Evolutionary conservation across 1,140 invertebrate species (phyloP).

Genomic region (Euglossa dilemma): DNA sequence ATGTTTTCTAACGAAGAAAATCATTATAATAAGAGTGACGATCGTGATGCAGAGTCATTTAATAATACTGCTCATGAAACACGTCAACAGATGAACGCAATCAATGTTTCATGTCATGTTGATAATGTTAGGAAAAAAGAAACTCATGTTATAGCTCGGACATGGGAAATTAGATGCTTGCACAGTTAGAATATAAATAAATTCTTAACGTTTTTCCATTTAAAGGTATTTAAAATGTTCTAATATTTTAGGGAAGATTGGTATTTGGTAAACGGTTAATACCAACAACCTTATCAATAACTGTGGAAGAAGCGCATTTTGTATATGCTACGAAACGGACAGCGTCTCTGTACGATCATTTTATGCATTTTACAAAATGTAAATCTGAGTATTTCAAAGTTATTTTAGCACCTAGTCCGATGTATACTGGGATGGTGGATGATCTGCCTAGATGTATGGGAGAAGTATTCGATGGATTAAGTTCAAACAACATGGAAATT

Average conservation of each 20-base stretch:
- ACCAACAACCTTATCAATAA: constrained; percentile 95
- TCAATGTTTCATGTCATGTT: constrained; percentile 78
- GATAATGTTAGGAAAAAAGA: constrained; percentile 79
- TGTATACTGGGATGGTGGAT: constrained; percentile 96
- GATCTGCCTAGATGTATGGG: constrained; percentile 99
- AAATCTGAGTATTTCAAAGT: constrained; percentile 98
- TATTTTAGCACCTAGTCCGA: constrained; percentile 95
- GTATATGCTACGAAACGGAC: constrained; percentile 98
- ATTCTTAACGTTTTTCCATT: neutral
- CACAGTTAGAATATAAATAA: constrained; percentile 83
- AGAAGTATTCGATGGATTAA: constrained; percentile 98
- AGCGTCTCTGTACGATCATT: constrained; percentile 94
- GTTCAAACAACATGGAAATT: constrained; percentile 96
- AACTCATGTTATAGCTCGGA: constrained; percentile 88
- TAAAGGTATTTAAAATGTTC: neutral
- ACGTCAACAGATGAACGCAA: constrained; percentile 87
- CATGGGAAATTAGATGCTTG: constrained; percentile 97
- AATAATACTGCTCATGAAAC: constrained; percentile 82
- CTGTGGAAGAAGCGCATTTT: constrained; percentile 96
- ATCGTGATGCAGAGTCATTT: constrained; percentile 80
- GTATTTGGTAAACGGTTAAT: constrained; percentile 98
- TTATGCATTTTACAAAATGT: constrained; percentile 98
- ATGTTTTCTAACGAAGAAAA: constrained; percentile 86
- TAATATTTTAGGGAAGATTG: constrained; percentile 88
- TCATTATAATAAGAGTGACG: constrained; percentile 73